phyloP scores from a whole-genome alignment of 2,888 invertebrate genomes.

The Pristionchus japonicus region DNA sequence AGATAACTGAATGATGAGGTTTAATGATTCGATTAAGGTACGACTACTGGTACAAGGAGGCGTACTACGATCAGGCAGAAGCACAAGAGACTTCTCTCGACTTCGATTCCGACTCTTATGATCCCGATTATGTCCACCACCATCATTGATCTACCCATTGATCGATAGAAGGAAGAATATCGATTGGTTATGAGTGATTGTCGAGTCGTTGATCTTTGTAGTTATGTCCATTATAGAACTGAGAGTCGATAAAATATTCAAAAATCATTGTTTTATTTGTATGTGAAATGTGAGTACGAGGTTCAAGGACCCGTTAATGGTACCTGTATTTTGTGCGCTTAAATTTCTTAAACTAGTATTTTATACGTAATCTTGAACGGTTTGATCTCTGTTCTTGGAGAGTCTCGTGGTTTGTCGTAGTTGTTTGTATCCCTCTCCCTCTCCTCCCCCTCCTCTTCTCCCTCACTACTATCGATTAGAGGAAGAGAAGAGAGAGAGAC shows the following conservation, averaged over 20 bases:
- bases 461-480: conserved; percentile 42
- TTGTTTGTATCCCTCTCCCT: conserved; percentile 25
- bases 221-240: conserved; percentile 24
- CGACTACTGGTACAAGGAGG: conserved; percentile 69
- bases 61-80: conserved; percentile 64
- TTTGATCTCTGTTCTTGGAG: not conserved
- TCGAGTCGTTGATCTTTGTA: conserved; percentile 1
- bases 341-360: not conserved
- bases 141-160: conserved; percentile 55
- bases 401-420: not conserved
- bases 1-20: not conserved
- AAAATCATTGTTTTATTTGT: not conserved
- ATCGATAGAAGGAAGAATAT: conserved; percentile 36
- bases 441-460: not conserved
- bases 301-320: not conserved
- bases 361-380: not conserved
- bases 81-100: conserved; percentile 67
- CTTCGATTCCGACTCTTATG: conserved; percentile 64
- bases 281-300: not conserved
- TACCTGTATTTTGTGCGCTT: not conserved
- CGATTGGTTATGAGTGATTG: conserved; percentile 10
- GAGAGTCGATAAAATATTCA: conserved; percentile 32
- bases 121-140: conserved; percentile 70
- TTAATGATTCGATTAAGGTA: conserved; percentile 53
- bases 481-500: conserved; percentile 44